Percentiles rank a stretch among this genome's conserved stretches.
Conservation (phyloP, 2,888 invertebrate genomes). For the Monochamus alternatus region DNA sequence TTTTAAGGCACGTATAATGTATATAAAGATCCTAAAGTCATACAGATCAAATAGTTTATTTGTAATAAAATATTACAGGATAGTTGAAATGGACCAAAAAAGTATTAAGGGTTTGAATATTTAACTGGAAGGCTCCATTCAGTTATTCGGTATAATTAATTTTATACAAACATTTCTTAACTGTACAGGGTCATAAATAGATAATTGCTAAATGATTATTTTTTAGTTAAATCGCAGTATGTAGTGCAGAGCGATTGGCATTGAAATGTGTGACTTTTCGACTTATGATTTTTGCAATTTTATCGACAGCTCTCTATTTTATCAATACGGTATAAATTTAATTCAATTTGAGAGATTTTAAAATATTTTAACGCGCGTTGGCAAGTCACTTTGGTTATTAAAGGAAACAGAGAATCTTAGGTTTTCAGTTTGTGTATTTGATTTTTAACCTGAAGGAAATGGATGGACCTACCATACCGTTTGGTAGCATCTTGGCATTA, state of each 20-base stretch:
- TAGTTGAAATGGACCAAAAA: no score
- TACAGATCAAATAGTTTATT: slow-evolving; percentile 25
- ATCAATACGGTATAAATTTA: slow-evolving; percentile 4
- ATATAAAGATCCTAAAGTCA: slow-evolving; percentile 22
- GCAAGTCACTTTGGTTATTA: no score
- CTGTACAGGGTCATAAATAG: slow-evolving; percentile 31
- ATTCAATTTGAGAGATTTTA: no score
- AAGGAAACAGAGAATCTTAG: no score
- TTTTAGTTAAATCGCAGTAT: slow-evolving; percentile 9
- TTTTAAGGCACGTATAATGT: no score
- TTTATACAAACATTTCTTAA: slow-evolving; percentile 25
- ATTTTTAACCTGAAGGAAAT: no score
- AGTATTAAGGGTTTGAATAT: neutral
- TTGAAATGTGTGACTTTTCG: slow-evolving; percentile 46
- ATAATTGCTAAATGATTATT: slow-evolving; percentile 14
- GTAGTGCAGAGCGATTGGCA: slow-evolving; percentile 11
- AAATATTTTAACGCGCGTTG: no score
- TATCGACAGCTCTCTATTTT: slow-evolving; percentile 42
- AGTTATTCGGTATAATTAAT: neutral
- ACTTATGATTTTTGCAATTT: slow-evolving; percentile 32
- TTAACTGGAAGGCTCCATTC: neutral
- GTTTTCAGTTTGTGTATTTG: no score
- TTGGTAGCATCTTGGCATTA: neutral
- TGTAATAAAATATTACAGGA: neutral
- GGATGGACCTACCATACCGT: no score